A percentile compares a stretch with the other conserved stretches of the same genome.
These are phyloP conservation scores for Aphrocallistes beatrix DNA, from an alignment of 37 sponge, comb jelly and placozoan species.

Conservation along the genomic window DNA sequence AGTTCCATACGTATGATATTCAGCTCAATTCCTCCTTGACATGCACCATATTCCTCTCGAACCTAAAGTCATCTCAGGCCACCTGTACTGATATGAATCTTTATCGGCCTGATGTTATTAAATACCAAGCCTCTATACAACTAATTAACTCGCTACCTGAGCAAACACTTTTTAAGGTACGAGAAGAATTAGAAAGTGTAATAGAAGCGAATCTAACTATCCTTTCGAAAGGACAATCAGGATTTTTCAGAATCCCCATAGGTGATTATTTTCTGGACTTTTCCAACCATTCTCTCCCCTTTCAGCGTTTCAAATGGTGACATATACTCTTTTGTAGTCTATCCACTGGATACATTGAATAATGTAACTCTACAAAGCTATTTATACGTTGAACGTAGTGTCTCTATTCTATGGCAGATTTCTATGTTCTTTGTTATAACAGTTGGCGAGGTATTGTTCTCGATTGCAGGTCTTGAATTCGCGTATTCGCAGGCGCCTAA, in stretches of 20 bases:
- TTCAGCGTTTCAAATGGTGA: not conserved
- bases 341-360: not conserved
- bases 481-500: conserved; percentile 98
- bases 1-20: not conserved
- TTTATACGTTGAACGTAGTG: not conserved
- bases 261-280: not conserved
- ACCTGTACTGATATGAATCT: not conserved
- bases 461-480: conserved; percentile 92
- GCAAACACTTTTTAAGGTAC: not conserved
- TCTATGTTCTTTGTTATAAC: conserved; percentile 95
- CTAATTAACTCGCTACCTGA: not conserved
- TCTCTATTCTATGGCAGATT: conserved; percentile 67
- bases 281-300: not conserved
- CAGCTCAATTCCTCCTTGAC: not conserved
- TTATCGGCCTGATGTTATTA: not conserved
- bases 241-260: not conserved
- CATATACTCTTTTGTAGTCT: not conserved
- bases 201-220: not conserved
- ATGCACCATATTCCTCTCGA: not conserved
- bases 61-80: not conserved
- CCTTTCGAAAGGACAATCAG: not conserved
- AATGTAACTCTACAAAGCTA: not conserved
- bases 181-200: not conserved
- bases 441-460: conserved; percentile 95
- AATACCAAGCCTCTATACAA: not conserved